These are phyloP conservation scores for Xyliphius kryptos DNA, from an alignment of 2,113 vertebrate genomes.

Conservation along the genomic window DNA sequence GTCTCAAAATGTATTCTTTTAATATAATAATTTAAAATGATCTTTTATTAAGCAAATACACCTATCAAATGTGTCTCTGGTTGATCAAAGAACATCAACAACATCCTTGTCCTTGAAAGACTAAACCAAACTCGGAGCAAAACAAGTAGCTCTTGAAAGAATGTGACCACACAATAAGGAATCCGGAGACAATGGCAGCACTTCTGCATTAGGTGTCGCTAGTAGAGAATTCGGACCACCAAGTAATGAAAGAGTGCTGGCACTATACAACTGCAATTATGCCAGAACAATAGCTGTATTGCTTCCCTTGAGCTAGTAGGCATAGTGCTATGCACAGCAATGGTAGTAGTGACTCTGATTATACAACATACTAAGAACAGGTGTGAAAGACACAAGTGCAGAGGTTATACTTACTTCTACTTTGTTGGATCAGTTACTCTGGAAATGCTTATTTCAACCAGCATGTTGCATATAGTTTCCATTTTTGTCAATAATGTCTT, in stretches of 20 bases:
- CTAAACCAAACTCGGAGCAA: too few relatives aligned
- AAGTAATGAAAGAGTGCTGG: constrained; percentile 40
- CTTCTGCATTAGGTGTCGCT: constrained; percentile 44
- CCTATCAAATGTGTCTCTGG: too few relatives aligned
- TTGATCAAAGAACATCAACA: too few relatives aligned
- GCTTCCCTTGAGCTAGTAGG: constrained; percentile 20
- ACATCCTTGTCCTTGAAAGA: too few relatives aligned
- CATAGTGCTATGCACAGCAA: constrained; percentile 19
- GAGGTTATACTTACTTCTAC: constrained; percentile 12
- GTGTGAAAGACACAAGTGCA: constrained; percentile 32
- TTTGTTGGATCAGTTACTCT: too few relatives aligned
- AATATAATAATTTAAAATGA: too few relatives aligned
- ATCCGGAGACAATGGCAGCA: constrained; percentile 36
- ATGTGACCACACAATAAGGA: constrained; percentile 30
- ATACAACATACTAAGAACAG: constrained; percentile 41
- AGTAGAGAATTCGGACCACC: constrained; percentile 39
- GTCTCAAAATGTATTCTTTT: too few relatives aligned
- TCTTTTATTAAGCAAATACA: too few relatives aligned
- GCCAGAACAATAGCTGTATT: constrained; percentile 36
- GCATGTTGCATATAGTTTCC: too few relatives aligned
- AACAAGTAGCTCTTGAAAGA: too few relatives aligned
- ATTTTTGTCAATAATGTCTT: too few relatives aligned
- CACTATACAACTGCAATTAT: constrained; percentile 44
- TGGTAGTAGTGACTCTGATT: constrained; percentile 34
- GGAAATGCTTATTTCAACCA: too few relatives aligned